A percentile compares a stretch with the other conserved stretches of the same genome.
phyloP scores from a whole-genome alignment of 2,797 vertebrate species.

The Brotula barbata region DNA sequence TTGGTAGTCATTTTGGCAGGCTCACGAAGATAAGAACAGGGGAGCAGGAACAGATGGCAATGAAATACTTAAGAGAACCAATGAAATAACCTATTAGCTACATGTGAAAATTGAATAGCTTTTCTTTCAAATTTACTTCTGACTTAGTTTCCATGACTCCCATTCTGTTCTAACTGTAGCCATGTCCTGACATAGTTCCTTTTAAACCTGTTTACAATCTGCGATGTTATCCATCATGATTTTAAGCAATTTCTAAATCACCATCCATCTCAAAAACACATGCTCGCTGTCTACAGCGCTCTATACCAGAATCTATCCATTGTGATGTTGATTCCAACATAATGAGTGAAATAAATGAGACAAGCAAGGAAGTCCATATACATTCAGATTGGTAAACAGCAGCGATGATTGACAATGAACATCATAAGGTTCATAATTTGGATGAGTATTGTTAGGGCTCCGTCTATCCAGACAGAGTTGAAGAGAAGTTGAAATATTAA shows the following conservation, averaged over 20 bases:
- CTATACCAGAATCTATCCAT: neutral
- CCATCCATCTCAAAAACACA: neutral
- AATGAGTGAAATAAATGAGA: neutral
- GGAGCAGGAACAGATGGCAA: constrained; percentile 2
- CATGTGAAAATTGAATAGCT: no score
- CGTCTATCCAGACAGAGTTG: neutral
- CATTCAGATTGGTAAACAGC: constrained; percentile 6
- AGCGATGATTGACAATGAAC: neutral
- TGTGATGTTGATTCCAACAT: neutral
- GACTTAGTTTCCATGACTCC: no score
- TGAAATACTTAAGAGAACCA: neutral
- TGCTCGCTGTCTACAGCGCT: neutral
- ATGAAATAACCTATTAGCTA: neutral
- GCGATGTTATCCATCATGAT: neutral
- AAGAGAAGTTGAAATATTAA: constrained; percentile 17
- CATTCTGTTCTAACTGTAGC: no score
- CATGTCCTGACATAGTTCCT: no score
- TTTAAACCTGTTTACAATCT: neutral
- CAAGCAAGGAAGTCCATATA: neutral
- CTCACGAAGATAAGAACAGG: constrained; percentile 5
- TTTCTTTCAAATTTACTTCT: no score
- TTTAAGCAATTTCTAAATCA: neutral
- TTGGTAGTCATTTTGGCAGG: constrained; percentile 12
- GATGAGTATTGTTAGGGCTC: constrained; percentile 21
- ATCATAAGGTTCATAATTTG: constrained; percentile 6